phyloP scores from a whole-genome alignment of 2,888 invertebrate genomes.

The Trichogramma dendrolimi region DNA sequence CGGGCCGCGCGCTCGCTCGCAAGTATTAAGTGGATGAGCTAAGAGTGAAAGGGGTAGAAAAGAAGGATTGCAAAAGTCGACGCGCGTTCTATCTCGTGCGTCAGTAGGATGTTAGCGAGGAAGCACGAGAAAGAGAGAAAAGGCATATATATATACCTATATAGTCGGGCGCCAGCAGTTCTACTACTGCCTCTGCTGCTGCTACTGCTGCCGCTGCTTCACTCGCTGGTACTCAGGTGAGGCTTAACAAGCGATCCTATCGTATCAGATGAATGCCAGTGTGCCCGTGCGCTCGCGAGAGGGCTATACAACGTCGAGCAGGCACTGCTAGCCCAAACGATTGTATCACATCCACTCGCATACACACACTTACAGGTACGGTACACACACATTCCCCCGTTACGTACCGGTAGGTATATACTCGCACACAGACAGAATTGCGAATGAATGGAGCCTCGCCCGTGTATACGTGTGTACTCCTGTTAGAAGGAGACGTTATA shows the following conservation, averaged over 20 bases:
- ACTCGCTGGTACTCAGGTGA: slow-evolving; percentile 27
- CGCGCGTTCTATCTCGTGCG: slow-evolving; percentile 39
- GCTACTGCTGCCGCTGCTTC: too few relatives aligned
- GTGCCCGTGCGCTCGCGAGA: slow-evolving; percentile 35
- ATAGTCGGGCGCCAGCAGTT: slow-evolving; percentile 32
- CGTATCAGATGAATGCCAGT: slow-evolving; percentile 48
- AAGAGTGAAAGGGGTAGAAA: slow-evolving; percentile 14
- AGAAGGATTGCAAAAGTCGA: slow-evolving; percentile 29
- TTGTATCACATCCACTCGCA: not conserved
- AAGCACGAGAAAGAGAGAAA: slow-evolving; percentile 37
- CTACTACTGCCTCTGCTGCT: too few relatives aligned
- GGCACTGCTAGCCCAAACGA: too few relatives aligned
- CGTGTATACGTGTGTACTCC: too few relatives aligned
- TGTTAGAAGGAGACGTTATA: too few relatives aligned
- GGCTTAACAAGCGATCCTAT: slow-evolving; percentile 52
- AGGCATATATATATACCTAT: slow-evolving; percentile 26
- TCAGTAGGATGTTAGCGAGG: slow-evolving; percentile 43
- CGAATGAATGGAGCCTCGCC: not conserved
- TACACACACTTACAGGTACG: not conserved
- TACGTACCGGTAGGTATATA: not conserved
- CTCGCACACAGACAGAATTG: not conserved
- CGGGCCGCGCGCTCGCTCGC: too few relatives aligned
- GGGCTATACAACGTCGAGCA: not conserved
- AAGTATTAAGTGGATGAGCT: slow-evolving; percentile 27
- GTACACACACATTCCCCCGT: not conserved